Conservation (phyloP, 2,888 invertebrate genomes). For the Pterostichus niger region DNA sequence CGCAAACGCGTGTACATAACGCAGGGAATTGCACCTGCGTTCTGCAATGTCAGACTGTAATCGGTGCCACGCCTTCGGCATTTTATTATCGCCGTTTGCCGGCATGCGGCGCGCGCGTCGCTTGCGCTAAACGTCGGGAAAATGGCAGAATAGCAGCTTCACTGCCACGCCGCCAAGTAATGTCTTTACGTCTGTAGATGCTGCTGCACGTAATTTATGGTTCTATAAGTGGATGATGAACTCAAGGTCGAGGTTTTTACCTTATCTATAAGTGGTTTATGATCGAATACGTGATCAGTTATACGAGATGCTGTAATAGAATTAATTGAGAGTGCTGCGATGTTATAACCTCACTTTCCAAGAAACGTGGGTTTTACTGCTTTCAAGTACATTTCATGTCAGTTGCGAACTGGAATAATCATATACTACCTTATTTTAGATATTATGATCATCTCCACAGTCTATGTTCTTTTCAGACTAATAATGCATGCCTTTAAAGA, state of each 20-base stretch:
- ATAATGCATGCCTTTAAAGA: conserved; percentile 15
- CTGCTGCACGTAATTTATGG: conserved; percentile 59
- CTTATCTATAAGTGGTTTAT: conserved; percentile 60
- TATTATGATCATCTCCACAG: conserved; percentile 1
- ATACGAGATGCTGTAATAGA: conserved; percentile 53
- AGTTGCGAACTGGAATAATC: conserved; percentile 27
- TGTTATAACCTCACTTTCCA: conserved; percentile 24
- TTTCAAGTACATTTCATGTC: not conserved
- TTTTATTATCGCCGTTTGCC: conserved; percentile 65
- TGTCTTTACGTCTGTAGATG: conserved; percentile 46
- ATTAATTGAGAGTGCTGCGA: conserved; percentile 50
- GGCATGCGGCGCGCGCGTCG: conserved; percentile 57
- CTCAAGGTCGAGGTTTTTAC: conserved; percentile 57
- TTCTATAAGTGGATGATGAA: conserved; percentile 62
- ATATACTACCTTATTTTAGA: conserved; percentile 29
- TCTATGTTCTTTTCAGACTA: not conserved
- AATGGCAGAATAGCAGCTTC: conserved; percentile 11
- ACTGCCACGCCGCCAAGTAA: conserved; percentile 34
- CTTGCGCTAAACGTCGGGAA: conserved; percentile 26
- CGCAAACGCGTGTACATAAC: conserved; percentile 45
- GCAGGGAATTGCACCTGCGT: conserved; percentile 62
- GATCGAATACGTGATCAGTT: conserved; percentile 64
- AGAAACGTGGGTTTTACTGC: conserved; percentile 41
- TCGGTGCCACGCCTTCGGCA: conserved; percentile 65
- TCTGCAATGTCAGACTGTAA: conserved; percentile 63